A percentile compares a stretch with the other conserved stretches of the same genome.
Evolutionary conservation across 2,113 vertebrate species (phyloP).

Genomic region (Grammomys surdaster): DNA sequence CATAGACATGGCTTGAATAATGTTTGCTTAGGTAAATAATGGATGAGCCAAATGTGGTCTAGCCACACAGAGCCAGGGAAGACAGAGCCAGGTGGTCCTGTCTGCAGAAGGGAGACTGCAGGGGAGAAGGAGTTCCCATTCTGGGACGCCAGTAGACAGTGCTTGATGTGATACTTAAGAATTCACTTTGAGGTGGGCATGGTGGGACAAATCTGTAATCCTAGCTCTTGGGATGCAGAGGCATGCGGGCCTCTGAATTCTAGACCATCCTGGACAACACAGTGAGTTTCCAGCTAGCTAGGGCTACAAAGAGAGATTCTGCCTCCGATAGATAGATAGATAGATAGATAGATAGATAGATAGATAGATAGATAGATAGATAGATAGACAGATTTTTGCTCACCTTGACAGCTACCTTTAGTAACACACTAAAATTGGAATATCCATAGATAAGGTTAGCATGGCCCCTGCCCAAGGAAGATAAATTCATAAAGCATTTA

Average conservation of each 20-base stretch:
- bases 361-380: too few species aligned
- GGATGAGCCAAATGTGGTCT: neutral
- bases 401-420: neutral
- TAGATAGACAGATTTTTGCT: neutral
- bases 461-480: neutral
- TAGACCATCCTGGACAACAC: neutral
- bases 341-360: too few species aligned
- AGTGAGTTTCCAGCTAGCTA: neutral
- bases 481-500: neutral
- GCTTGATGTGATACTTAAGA: neutral
- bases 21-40: constrained; percentile 12
- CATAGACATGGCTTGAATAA: neutral
- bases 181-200: neutral
- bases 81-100: neutral
- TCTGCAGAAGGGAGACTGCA: neutral
- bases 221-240: neutral
- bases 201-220: neutral
- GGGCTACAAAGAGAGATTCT: neutral
- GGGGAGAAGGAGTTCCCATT: neutral
- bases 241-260: neutral
- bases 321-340: neutral
- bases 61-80: neutral
- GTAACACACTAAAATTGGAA: neutral
- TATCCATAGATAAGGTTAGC: neutral
- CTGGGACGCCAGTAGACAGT: neutral